These are phyloP conservation scores for Cryptomyrus ogoouensis DNA, from an alignment of 2,113 vertebrate genomes.

Conservation along the genomic window DNA sequence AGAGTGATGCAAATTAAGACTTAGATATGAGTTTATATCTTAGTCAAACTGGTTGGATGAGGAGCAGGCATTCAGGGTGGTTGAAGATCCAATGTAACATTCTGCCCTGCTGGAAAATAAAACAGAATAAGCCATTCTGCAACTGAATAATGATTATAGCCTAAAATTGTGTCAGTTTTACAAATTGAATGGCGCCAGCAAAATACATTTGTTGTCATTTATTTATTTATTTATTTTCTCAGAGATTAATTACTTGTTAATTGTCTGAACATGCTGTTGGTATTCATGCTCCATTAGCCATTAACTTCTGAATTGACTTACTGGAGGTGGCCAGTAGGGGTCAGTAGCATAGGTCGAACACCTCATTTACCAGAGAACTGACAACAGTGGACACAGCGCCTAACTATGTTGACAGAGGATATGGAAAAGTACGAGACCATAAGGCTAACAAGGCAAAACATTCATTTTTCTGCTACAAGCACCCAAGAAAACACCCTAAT, in stretches of 20 bases:
- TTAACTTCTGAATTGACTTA: not conserved
- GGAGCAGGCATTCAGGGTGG: not conserved
- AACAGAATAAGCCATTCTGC: not conserved
- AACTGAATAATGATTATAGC: not conserved
- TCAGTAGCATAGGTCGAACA: not conserved
- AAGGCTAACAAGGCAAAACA: not conserved
- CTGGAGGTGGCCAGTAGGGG: not conserved
- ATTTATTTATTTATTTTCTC: not conserved
- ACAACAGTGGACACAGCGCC: not conserved
- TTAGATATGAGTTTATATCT: conserved; percentile 32
- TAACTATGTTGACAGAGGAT: not conserved
- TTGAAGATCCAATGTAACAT: not conserved
- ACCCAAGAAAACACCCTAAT: not conserved
- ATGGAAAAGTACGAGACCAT: not conserved
- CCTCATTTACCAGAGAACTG: not conserved
- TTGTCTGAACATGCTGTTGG: not conserved
- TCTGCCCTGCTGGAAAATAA: not conserved
- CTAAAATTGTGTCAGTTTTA: conserved; percentile 6
- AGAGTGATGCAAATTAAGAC: conserved; percentile 50
- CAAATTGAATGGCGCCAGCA: not conserved
- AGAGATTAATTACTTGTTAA: not conserved
- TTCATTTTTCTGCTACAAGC: not conserved
- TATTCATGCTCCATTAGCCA: not conserved
- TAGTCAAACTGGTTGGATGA: conserved; percentile 22
- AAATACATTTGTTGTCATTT: not conserved